These are phyloP conservation scores for Limanda limanda DNA, from an alignment of 2,113 vertebrate genomes.

Conservation along the genomic window DNA sequence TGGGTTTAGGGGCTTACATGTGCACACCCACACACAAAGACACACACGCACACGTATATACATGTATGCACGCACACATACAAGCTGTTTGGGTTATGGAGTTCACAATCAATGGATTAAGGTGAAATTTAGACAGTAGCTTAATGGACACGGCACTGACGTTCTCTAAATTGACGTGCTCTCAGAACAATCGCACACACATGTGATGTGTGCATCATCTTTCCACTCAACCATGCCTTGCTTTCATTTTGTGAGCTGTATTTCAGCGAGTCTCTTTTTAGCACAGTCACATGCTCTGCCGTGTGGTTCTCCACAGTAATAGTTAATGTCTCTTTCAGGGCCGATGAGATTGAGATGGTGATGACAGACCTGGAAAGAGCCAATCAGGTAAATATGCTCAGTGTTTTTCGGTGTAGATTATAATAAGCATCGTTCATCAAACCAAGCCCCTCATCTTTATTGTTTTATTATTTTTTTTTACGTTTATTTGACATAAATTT, in stretches of 20 bases:
- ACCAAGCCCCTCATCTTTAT: neutral
- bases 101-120: constrained; percentile 82
- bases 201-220: constrained; percentile 2
- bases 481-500: too few relatives aligned
- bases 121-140: constrained; percentile 80
- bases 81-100: constrained; percentile 77
- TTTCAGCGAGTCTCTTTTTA: constrained; percentile 3
- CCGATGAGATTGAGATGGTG: constrained; percentile 98
- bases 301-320: constrained; percentile 37
- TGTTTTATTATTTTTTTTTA: neutral
- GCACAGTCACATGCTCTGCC: neutral
- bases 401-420: neutral
- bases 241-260: constrained; percentile 16
- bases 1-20: constrained; percentile 78
- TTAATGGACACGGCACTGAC: constrained; percentile 62
- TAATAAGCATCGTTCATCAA: neutral
- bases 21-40: constrained; percentile 64
- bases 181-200: constrained; percentile 34
- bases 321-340: constrained; percentile 80
- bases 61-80: constrained; percentile 71
- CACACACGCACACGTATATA: constrained; percentile 64
- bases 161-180: constrained; percentile 50
- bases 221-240: constrained; percentile 24
- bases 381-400: constrained; percentile 89
- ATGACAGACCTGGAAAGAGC: constrained; percentile 99